phyloP scores from a whole-genome alignment of 2,797 vertebrate species.

The Phrynocephalus forsythii region DNA sequence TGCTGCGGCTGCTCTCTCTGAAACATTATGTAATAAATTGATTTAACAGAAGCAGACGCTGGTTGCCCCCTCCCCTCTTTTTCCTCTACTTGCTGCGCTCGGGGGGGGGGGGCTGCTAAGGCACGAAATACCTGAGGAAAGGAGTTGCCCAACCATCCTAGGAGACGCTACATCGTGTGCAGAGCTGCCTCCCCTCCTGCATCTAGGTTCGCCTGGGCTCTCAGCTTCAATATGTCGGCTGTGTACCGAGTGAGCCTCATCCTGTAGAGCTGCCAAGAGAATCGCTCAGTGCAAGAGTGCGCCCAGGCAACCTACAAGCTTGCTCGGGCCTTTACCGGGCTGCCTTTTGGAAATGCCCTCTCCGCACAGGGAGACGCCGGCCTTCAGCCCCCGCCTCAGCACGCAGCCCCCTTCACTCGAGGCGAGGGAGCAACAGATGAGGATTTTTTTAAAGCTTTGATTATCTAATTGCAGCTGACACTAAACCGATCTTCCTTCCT shows the following conservation, averaged over 20 bases:
- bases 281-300: slow-evolving; percentile 75
- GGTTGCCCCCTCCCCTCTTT: slow-evolving; percentile 56
- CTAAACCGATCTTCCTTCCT: slow-evolving; percentile 79
- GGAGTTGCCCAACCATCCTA: slow-evolving; percentile 89
- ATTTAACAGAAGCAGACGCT: slow-evolving; percentile 74
- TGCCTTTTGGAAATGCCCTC: slow-evolving; percentile 71
- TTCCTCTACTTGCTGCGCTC: slow-evolving; percentile 47
- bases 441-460: slow-evolving; percentile 75
- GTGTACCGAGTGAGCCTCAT: slow-evolving; percentile 83
- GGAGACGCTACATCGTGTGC: slow-evolving; percentile 84
- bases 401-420: slow-evolving; percentile 44
- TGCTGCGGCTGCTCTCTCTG: slow-evolving; percentile 69
- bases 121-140: slow-evolving; percentile 89
- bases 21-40: slow-evolving; percentile 78
- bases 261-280: slow-evolving; percentile 89
- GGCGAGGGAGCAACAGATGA: slow-evolving; percentile 67
- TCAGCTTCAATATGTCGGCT: slow-evolving; percentile 88
- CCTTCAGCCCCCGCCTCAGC: slow-evolving; percentile 46
- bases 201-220: slow-evolving; percentile 74
- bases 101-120: slow-evolving; percentile 63
- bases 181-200: slow-evolving; percentile 80
- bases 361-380: slow-evolving; percentile 59
- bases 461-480: slow-evolving; percentile 81
- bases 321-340: slow-evolving; percentile 59
- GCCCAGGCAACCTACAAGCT: slow-evolving; percentile 72